Conservation (phyloP, 1,140 invertebrate species). For the Lepeophtheirus salmonis region DNA sequence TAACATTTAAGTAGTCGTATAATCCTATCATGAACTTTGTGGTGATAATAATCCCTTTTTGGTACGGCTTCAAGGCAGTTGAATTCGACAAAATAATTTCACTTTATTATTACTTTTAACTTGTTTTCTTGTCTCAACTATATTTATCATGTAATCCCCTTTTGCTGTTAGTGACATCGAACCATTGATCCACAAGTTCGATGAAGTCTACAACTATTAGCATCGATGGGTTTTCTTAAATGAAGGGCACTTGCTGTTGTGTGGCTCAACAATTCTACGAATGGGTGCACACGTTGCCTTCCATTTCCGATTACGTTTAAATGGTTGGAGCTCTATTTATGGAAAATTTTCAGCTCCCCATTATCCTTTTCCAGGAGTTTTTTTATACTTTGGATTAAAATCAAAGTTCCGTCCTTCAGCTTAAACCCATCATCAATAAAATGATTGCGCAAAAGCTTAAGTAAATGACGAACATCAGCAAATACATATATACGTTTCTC, state of each 20-base stretch:
- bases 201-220: neutral
- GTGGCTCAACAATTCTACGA: neutral
- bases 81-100: neutral
- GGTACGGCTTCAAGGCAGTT: neutral
- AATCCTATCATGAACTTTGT: neutral
- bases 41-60: neutral
- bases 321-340: neutral
- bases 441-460: neutral
- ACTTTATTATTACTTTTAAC: neutral
- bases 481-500: neutral
- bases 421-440: neutral
- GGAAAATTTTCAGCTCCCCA: neutral
- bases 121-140: neutral
- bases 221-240: neutral
- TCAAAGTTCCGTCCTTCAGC: neutral
- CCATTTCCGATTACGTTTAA: neutral
- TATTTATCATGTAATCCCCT: neutral
- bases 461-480: neutral
- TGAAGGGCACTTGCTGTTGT: neutral
- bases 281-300: neutral
- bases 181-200: neutral
- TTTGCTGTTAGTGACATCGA: neutral
- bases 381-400: neutral
- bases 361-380: neutral
- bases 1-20: neutral